Evolutionary conservation across 2,113 vertebrate species (phyloP).

Genomic region (Chloropsis cyanopogon): DNA sequence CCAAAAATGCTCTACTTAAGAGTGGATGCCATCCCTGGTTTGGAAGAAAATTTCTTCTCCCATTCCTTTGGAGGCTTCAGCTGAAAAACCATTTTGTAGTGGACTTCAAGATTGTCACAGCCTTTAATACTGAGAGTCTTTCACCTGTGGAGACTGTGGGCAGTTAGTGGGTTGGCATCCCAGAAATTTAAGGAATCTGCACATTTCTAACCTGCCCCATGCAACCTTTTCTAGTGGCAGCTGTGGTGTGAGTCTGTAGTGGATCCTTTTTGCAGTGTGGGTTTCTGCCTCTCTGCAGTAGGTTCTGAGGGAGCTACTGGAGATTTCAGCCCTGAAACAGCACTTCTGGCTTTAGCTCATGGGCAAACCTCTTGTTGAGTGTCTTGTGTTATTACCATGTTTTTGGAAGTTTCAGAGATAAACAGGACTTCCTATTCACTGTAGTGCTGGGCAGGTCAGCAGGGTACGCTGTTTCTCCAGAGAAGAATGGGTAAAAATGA

Average conservation of each 20-base stretch:
- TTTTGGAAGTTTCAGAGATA: background rate
- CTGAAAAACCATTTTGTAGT: background rate
- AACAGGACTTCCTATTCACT: background rate
- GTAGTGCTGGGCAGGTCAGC: background rate
- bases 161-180: background rate
- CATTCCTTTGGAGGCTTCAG: slow-evolving; percentile 11
- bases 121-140: background rate
- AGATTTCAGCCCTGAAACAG: background rate
- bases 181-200: background rate
- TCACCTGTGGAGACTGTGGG: background rate
- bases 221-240: background rate
- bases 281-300: background rate
- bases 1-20: background rate
- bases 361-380: background rate
- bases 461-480: background rate
- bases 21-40: background rate
- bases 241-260: background rate
- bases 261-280: background rate
- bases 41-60: background rate
- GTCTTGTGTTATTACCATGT: background rate
- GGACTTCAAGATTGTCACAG: background rate
- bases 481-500: background rate
- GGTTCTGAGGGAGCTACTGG: background rate
- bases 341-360: background rate
- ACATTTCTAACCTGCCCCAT: background rate